Base-by-base conservation (phyloP, 2,797 vertebrate genomes). In the Salmo trutta region DNA sequence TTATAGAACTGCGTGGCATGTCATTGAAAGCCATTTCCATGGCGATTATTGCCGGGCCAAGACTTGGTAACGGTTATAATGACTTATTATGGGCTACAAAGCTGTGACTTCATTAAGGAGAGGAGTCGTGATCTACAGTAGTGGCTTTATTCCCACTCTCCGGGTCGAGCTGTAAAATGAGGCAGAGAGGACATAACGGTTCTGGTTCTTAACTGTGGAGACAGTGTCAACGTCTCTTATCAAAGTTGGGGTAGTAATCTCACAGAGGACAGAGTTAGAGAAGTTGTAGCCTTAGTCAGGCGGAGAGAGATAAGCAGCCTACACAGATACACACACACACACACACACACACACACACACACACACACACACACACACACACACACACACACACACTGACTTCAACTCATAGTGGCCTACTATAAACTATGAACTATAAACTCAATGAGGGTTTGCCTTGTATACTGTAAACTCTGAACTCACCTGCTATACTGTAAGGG, bases 171-270 rank as follows among this genome's bases (percentile, higher is more conserved):
- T 73, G 64, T 80, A 81, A 87, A 85, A 83, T 3, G 6, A 47
- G 75, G 79, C 59, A 65, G 47, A 47, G 41, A 17, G 65, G 24
- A 67, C 78, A 70, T 74, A 79, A 27, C 4, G 64, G 83, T 87
- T 80, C 84, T 70, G 16, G 74, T 62, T 85, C 88, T 90, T 75
- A 79, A 75, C 29, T 74, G 75, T 56, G 15, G 67, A 53, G 19
- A 67, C 81, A 83, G 84, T 72, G 64, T 88, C 81, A 91, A 91
- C 89, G 89, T 87, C 80, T 90, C 75, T 92, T 90, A 89, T 73
- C 80, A 41, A 71, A 84, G 80, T 74, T 71, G 81, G 76, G 79
- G 73, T 70, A 84, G 80, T 88, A 52, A 36, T 83, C 14, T 83
- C 79, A 71, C 85, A 85, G 81, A 67, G 75, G 81, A 86, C 80